These are phyloP conservation scores for Phocides pigmalion DNA, from an alignment of 1,140 invertebrate species.

Conservation along the genomic window DNA sequence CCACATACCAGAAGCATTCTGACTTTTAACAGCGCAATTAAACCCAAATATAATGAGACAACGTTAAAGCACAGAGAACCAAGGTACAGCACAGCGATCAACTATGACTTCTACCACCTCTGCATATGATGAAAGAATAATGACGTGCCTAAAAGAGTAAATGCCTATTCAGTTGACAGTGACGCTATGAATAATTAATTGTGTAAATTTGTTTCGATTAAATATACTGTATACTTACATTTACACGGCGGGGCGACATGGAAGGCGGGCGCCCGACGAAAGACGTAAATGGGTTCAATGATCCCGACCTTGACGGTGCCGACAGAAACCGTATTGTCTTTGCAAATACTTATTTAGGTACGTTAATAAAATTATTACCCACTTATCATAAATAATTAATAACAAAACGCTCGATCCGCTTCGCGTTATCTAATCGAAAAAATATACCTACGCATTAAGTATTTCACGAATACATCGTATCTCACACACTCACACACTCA, in stretches of 20 bases:
- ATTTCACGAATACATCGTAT: neutral
- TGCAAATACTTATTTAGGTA: neutral
- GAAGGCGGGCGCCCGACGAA: constrained; percentile 54
- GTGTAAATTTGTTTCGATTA: neutral
- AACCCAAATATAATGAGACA: too few species aligned
- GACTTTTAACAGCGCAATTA: too few species aligned
- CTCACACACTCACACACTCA: too few species aligned
- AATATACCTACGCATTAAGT: neutral
- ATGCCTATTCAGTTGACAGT: too few species aligned
- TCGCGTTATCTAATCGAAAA: neutral
- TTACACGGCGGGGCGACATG: constrained; percentile 41
- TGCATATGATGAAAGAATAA: too few species aligned
- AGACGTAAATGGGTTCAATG: constrained; percentile 69
- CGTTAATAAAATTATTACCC: constrained; percentile 41
- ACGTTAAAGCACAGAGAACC: too few species aligned
- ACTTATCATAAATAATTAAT: constrained; percentile 36
- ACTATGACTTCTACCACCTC: too few species aligned
- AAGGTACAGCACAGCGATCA: too few species aligned
- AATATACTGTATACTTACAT: constrained; percentile 10
- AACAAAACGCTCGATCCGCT: neutral
- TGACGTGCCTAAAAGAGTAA: too few species aligned
- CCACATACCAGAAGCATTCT: too few species aligned
- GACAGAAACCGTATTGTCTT: constrained; percentile 60
- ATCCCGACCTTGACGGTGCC: constrained; percentile 64
- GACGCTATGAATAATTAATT: constrained; percentile 5